phyloP scores from a whole-genome alignment of 2,113 vertebrate species.

The Podocnemis expansa region DNA sequence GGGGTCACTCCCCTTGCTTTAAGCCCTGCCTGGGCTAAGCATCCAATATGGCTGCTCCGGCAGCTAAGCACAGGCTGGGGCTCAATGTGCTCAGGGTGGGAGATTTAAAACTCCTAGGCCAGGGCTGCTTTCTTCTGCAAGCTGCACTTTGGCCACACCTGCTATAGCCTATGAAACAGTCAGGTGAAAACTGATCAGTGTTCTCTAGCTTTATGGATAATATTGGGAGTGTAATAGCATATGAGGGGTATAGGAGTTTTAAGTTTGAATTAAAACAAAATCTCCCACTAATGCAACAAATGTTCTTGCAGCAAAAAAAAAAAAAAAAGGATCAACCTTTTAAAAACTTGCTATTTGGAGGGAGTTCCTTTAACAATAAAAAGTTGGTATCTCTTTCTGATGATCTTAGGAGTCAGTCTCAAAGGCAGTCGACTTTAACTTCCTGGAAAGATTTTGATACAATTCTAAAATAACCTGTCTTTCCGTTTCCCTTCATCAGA shows the following conservation, averaged over 20 bases:
- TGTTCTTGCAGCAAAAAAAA: neutral
- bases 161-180: neutral
- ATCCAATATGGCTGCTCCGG: no score
- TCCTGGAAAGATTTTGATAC: neutral
- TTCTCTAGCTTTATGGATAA: neutral
- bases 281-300: neutral
- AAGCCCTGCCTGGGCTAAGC: no score
- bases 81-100: no score
- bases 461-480: neutral
- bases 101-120: no score
- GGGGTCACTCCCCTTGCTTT: no score
- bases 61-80: no score
- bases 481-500: constrained; percentile 63
- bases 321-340: neutral
- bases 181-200: neutral
- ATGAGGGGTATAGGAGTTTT: neutral
- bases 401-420: neutral
- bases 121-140: no score
- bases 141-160: no score
- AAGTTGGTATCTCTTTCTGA: neutral
- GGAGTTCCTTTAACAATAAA: neutral
- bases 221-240: neutral
- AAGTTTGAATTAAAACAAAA: neutral
- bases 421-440: neutral
- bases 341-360: neutral